Conservation (phyloP, 2,797 vertebrate genomes). For the Chelmon rostratus region DNA sequence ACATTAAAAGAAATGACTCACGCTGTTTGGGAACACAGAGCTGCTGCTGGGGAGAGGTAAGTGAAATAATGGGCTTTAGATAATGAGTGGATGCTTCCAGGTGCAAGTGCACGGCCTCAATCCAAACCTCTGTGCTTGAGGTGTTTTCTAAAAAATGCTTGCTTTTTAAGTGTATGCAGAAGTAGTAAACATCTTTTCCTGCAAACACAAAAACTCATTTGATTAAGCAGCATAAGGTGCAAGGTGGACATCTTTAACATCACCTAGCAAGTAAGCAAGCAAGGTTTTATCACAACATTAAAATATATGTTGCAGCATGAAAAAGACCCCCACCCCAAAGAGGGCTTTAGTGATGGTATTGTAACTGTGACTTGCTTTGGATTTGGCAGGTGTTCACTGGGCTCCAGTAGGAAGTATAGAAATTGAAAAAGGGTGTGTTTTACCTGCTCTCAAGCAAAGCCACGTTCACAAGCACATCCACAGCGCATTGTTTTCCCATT, state of each 20-base stretch:
- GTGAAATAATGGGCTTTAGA: neutral
- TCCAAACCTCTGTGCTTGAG: conserved; percentile 9
- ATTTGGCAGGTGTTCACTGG: too few relatives aligned
- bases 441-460: neutral
- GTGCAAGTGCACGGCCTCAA: neutral
- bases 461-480: neutral
- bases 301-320: neutral
- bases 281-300: neutral
- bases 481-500: neutral
- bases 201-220: neutral
- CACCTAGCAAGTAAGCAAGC: neutral
- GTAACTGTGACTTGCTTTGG: too few relatives aligned
- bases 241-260: neutral
- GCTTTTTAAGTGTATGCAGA: neutral
- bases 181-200: neutral
- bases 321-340: neutral
- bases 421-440: too few relatives aligned
- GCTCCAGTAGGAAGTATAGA: too few relatives aligned
- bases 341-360: too few relatives aligned
- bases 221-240: neutral
- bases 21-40: conserved; percentile 7
- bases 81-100: neutral
- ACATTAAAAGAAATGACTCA: conserved; percentile 8
- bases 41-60: neutral
- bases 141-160: neutral